Conservation (phyloP, 2,888 invertebrate genomes). For the Arge pagana region DNA sequence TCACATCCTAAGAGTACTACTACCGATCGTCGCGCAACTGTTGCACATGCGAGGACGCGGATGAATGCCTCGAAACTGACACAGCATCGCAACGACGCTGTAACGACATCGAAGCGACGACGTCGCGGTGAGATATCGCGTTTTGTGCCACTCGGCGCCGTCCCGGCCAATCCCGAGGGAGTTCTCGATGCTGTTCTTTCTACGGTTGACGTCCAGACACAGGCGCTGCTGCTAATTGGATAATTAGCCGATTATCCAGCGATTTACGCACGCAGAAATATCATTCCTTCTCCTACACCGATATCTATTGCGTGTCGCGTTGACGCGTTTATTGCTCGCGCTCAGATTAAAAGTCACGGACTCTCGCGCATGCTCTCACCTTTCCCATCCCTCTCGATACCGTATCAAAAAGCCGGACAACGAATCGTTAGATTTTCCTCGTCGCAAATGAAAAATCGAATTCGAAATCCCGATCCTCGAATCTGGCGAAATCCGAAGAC, state of each 20-base stretch:
- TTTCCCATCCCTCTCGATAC: background rate
- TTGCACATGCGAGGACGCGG: conserved; percentile 9
- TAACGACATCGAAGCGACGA: conserved; percentile 30
- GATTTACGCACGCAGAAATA: conserved; percentile 39
- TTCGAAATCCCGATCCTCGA: too few relatives aligned
- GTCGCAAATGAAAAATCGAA: too few relatives aligned
- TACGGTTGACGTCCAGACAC: conserved; percentile 17
- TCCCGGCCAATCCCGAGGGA: conserved; percentile 49
- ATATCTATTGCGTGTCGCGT: background rate
- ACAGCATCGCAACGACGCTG: conserved; percentile 11
- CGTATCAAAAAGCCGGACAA: too few relatives aligned
- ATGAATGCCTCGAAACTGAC: conserved; percentile 8
- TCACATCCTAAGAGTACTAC: background rate
- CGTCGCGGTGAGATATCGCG: conserved; percentile 34
- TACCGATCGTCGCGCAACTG: background rate
- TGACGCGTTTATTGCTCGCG: background rate
- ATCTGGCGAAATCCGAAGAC: too few relatives aligned
- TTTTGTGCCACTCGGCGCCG: conserved; percentile 55
- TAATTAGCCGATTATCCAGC: conserved; percentile 34
- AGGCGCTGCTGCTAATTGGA: conserved; percentile 35
- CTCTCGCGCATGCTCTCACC: background rate
- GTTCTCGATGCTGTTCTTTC: conserved; percentile 18
- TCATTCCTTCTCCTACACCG: too few relatives aligned
- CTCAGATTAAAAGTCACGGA: background rate
- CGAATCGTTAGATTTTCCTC: too few relatives aligned